Evolutionary conservation across 2,113 vertebrate genomes (phyloP), one percentile per base, ranked within the genome.

Genomic region (Pteruthius melanotis): DNA sequence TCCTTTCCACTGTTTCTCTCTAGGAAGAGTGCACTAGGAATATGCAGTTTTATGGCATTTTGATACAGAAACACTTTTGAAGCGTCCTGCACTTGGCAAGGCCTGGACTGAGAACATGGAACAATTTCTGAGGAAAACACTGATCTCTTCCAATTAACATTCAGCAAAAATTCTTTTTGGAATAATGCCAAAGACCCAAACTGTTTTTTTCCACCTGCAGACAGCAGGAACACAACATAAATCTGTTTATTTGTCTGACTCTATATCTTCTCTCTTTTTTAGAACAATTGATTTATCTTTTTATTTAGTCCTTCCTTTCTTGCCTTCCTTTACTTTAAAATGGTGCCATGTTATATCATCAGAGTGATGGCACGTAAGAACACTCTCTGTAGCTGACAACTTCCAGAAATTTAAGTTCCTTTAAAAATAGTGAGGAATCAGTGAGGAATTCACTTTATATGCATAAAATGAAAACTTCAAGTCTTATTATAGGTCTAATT

Each of bases 31-130:
- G 35, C 15, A 37, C 23, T 12, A 50, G 14, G 7, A 75, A 71
- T 1, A 24, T 6, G 3, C 6, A 30, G 6, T 47, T 79, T 33
- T 39, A 31, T 6, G 20, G 15, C 2, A 60, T 19, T 79, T 80
- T 49, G 23, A 61, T 13, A 64, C 10, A 85, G 11, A 72, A 88
- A 68, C 19, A 53, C 3, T 64, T 82, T 14, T 68, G 35, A 85
- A 72, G 76, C 0, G 0, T 4, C 9, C 28, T 59, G 50, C 15
- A 26, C 26, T 4, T 18, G 13, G 5, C 6, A 1, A 10, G 4
- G 18, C 64, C 23, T 0, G 0, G 13, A 44, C n/a, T 59, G 42
- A 71, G 33, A 81, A 54, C 18, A 33, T 17, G 44, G 26, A 79
- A 60, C 8, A 26, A 40, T 20, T 60, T 72, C 37, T 49, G 9